A percentile compares a stretch with the other conserved stretches of the same genome.
phyloP scores from a whole-genome alignment of 2,888 invertebrate species.

The Andrena dorsata region DNA sequence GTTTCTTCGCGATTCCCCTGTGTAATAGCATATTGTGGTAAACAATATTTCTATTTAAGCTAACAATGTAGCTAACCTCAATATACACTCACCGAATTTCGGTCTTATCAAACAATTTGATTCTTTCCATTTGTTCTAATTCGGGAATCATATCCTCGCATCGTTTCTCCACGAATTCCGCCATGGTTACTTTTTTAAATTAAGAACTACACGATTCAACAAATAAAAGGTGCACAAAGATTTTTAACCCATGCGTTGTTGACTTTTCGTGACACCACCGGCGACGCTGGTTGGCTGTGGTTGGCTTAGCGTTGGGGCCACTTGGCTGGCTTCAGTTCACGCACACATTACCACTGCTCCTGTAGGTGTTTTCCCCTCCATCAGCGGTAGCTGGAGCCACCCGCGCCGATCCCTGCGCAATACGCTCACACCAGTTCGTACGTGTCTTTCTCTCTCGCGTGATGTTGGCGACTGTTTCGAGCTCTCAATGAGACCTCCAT shows the following conservation, averaged over 20 bases:
- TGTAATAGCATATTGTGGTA: not conserved
- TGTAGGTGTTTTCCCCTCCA: too few species aligned
- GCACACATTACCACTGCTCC: too few species aligned
- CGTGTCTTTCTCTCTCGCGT: too few species aligned
- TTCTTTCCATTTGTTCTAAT: conserved; percentile 92
- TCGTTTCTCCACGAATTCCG: conserved; percentile 92
- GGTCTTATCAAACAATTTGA: conserved; percentile 89
- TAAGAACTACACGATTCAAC: conserved; percentile 8
- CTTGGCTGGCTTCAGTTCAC: too few species aligned
- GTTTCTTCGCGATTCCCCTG: conserved; percentile 89
- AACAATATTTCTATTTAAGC: not conserved
- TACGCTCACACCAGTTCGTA: too few species aligned
- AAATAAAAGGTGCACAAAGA: not conserved
- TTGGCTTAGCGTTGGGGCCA: too few species aligned
- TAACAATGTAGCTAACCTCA: not conserved
- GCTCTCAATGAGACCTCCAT: too few species aligned
- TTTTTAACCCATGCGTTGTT: not conserved
- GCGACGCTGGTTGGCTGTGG: too few species aligned
- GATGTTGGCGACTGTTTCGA: too few species aligned
- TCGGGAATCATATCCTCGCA: conserved; percentile 93
- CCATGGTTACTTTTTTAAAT: conserved; percentile 86
- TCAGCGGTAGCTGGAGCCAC: too few species aligned
- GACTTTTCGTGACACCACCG: too few species aligned
- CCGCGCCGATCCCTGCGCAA: too few species aligned
- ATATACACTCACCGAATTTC: conserved; percentile 88